phyloP scores from a whole-genome alignment of 2,113 vertebrate genomes.

The Mastomys coucha region DNA sequence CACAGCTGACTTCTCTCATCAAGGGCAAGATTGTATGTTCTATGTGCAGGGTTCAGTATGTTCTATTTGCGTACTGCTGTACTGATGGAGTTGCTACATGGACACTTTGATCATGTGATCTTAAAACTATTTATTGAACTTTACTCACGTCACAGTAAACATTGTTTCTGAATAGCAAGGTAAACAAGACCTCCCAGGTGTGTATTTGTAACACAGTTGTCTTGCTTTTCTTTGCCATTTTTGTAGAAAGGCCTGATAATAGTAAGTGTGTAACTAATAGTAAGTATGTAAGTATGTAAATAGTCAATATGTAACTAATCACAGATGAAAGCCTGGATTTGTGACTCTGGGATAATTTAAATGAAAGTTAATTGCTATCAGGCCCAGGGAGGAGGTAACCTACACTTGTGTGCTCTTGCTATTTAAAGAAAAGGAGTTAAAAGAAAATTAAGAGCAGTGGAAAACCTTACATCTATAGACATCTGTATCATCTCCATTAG shows the following conservation, averaged over 20 bases:
- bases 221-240: not conserved
- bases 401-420: not conserved
- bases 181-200: not conserved
- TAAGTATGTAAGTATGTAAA: too few relatives aligned
- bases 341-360: not conserved
- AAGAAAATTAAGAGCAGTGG: not conserved
- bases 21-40: not conserved
- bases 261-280: not conserved
- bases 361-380: not conserved
- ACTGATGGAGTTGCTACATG: not conserved
- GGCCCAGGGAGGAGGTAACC: not conserved
- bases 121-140: not conserved
- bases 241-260: not conserved
- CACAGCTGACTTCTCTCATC: not conserved
- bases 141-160: not conserved
- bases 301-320: not conserved
- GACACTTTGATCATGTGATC: not conserved
- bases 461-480: not conserved
- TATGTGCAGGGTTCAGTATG: not conserved
- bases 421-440: not conserved
- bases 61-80: too few relatives aligned
- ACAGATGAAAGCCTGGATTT: not conserved
- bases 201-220: not conserved
- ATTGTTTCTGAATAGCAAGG: not conserved
- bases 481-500: not conserved